Evolutionary conservation across 2,113 vertebrate genomes (phyloP).

Genomic region (Saimiri boliviensis): DNA sequence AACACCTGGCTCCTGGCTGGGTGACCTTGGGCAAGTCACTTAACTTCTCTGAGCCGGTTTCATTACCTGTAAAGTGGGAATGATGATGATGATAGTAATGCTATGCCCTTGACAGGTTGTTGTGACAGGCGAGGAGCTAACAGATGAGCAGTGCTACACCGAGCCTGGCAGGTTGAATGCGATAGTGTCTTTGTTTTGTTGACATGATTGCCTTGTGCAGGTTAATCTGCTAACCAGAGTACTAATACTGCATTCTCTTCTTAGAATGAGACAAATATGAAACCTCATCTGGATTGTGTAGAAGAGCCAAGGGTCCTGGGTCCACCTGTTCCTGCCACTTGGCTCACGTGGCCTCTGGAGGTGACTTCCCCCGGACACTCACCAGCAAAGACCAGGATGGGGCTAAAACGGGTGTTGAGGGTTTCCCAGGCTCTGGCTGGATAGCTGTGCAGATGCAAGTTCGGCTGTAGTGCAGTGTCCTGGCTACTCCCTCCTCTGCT

Average conservation of each 20-base stretch:
- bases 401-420: background rate
- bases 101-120: background rate
- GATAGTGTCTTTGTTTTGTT: too few relatives aligned
- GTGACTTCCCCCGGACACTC: background rate
- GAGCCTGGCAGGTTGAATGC: background rate
- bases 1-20: background rate
- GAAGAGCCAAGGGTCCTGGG: background rate
- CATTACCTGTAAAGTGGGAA: background rate
- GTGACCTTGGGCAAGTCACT: background rate
- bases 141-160: background rate
- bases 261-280: background rate
- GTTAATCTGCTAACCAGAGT: background rate
- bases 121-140: rapidly evolving
- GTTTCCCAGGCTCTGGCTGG: background rate
- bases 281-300: background rate
- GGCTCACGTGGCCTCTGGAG: background rate
- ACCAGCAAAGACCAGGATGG: background rate
- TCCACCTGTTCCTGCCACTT: background rate
- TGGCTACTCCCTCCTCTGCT: background rate
- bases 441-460: background rate
- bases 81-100: background rate
- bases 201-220: background rate
- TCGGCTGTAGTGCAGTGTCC: background rate
- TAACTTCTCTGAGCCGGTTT: background rate
- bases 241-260: background rate